Evolutionary conservation across 1,140 invertebrate species (phyloP), one percentile per base, ranked within the genome.

Genomic region (Drosophila carrolli): DNA sequence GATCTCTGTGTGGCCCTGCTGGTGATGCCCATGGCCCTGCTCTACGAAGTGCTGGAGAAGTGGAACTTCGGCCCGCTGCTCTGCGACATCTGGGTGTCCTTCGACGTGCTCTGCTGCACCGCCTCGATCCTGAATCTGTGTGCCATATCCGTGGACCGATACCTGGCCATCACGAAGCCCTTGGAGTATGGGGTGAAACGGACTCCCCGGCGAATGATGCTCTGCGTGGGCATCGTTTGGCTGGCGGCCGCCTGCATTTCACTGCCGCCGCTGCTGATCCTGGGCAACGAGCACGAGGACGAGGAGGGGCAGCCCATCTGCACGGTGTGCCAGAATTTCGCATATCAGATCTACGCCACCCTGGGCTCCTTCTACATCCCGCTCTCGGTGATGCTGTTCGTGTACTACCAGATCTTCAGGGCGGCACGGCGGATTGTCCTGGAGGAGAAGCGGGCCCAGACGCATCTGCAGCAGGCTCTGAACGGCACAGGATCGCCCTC

Each of bases 101-200:
- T 97, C 92, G 96, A 96, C 93, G 97, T 96, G 38, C 94, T 96
- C 59, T 96, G 95, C 72, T 97, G 95, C 92, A 97, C 97, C 10
- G 97, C 97, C 32, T 98, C 97, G 78, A 98, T 98, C 75, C 93
- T 98, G 11, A 98, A 98, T 93, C 94, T 98, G 57, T 98, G 97
- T 91, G 97, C 97, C 95, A 98, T 98, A 92, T 97, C 96, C 27
- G 96, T 97, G 29, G 96, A 97, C 91, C 94, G 96, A 77, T 98
- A 97, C 92, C 96, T 97, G 91, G 97, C 97, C 19, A 98, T 98
- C 51, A 98, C 97, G 8, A 97, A 97, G 85, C 97, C 97, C 8
- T 93, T 98, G 59, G 96, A 98, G 83, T 97, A 98, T 91, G 97
- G 97, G 8, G 96, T 97, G 4, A 97, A 97, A 91, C 94, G 97